A percentile compares a stretch with the other conserved stretches of the same genome.
phyloP scores from a whole-genome alignment of 2,113 vertebrate species.

The Mugil cephalus region DNA sequence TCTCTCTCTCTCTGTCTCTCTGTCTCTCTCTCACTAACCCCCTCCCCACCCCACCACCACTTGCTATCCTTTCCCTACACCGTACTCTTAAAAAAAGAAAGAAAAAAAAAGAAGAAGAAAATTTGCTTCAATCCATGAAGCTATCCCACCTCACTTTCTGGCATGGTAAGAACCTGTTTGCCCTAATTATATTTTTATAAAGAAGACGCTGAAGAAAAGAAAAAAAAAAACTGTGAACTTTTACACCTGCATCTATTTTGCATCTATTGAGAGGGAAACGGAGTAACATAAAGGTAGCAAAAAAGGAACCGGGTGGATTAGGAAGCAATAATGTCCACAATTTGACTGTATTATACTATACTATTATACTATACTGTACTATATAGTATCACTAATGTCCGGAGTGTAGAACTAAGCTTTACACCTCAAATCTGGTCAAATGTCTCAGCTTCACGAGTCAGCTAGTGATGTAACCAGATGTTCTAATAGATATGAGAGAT shows the following conservation, averaged over 20 bases:
- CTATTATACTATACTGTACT: no score
- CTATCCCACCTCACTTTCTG: constrained; percentile 54
- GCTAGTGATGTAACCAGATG: constrained; percentile 59
- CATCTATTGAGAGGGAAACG: constrained; percentile 18
- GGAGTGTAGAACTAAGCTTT: constrained; percentile 10
- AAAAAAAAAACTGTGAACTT: constrained; percentile 57
- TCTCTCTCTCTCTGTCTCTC: constrained; percentile 27
- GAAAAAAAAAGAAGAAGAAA: no score
- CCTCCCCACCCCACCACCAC: constrained; percentile 3
- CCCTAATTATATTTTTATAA: constrained; percentile 69
- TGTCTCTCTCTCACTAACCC: constrained; percentile 13
- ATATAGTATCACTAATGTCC: no score
- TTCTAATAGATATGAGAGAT: constrained; percentile 5
- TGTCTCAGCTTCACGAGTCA: constrained; percentile 48
- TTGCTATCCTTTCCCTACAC: neutral
- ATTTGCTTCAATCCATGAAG: constrained; percentile 39
- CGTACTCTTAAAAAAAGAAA: no score
- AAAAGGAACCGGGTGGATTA: neutral
- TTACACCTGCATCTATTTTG: constrained; percentile 45
- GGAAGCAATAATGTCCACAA: neutral
- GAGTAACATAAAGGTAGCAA: constrained; percentile 11
- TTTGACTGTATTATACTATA: no score
- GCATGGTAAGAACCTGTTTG: constrained; percentile 59
- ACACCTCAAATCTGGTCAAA: constrained; percentile 24
- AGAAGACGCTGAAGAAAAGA: constrained; percentile 30